Base-by-base conservation (phyloP, 2,888 invertebrate species). In the Ecliptopera silaceata region DNA sequence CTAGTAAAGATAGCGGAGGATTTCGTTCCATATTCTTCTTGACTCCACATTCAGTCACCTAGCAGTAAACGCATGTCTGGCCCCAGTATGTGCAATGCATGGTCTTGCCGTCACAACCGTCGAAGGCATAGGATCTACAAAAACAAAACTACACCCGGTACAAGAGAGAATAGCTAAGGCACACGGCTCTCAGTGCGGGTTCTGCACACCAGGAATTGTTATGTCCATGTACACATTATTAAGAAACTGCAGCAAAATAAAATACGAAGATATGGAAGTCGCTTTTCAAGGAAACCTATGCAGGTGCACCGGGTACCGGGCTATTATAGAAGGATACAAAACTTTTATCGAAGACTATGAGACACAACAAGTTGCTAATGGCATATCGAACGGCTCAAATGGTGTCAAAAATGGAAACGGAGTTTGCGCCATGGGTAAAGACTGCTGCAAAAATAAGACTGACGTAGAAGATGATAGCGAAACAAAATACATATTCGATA, bases 161-260 rank as follows among this genome's bases (percentile, higher is more conserved):
- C 96, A 96, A 84, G 95, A 96, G 79, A 84, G 96, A 66, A 94
- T 97, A 45, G 96, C 96, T 0, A 95, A 95, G 86, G 93, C 95
- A 1, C 96, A 97, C 70, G 97, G 97, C 0, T 96, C 97, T 0
- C 97, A 97, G 82, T 97, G 97, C 76, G 97, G 97, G 1, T 97
- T 96, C 79, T 97, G 97, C 70, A 97, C 97, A 0, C 97, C 97
- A 1, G 97, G 97, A 11, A 96, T 97, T 63, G 96, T 97, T 0
- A 97, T 97, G 97, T 97, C 97, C 0, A 96, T 97, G 96, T 97
- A 97, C 74, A 92, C 95, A 0, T 86, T 97, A 38, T 86, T 97
- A 0, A 86, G 97, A 71, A 93, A 92, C 61, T 75, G 74, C 53
- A 76, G 69, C 50, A 77, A 77, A 58, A 83, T 91, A 22, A 84